These are phyloP conservation scores for Epizoanthus rinbou DNA, from an alignment of 92 coral and sea anemone species.

Conservation along the genomic window DNA sequence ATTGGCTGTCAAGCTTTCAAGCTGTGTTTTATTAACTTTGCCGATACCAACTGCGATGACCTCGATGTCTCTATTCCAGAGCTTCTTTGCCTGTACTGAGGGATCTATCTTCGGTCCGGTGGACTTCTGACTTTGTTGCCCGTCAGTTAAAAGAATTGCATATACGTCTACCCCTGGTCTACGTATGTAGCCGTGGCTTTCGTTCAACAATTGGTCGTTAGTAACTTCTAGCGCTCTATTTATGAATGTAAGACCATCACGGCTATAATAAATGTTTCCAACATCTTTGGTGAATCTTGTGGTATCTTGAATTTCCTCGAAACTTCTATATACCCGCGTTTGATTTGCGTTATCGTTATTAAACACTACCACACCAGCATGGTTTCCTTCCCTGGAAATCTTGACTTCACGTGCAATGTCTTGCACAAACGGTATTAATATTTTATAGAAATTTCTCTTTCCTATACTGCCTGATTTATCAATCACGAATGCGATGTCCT, in stretches of 20 bases:
- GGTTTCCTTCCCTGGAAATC: not conserved
- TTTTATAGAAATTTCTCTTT: not conserved
- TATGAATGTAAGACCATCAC: not conserved
- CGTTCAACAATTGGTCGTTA: not conserved
- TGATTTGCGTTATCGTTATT: not conserved
- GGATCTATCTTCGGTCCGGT: not conserved
- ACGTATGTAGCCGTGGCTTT: too few relatives aligned
- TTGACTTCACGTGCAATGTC: not conserved
- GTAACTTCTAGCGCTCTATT: not conserved
- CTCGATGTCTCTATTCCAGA: not conserved
- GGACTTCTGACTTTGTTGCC: not conserved
- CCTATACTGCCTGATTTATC: slow-evolving; percentile 1
- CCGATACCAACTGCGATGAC: not conserved
- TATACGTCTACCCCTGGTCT: not conserved
- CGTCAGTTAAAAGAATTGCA: not conserved
- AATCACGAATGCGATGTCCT: not conserved
- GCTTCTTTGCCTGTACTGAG: not conserved
- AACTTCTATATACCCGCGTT: not conserved
- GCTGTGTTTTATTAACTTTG: not conserved
- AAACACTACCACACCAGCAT: slow-evolving; percentile 16
- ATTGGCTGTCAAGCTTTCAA: not conserved
- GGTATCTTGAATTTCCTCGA: not conserved
- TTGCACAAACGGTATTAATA: not conserved
- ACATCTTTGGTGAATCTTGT: not conserved
- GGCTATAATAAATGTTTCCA: not conserved